Conservation (phyloP, 53 echinoderm and acorn worm species). For the Luidia sarsii region DNA sequence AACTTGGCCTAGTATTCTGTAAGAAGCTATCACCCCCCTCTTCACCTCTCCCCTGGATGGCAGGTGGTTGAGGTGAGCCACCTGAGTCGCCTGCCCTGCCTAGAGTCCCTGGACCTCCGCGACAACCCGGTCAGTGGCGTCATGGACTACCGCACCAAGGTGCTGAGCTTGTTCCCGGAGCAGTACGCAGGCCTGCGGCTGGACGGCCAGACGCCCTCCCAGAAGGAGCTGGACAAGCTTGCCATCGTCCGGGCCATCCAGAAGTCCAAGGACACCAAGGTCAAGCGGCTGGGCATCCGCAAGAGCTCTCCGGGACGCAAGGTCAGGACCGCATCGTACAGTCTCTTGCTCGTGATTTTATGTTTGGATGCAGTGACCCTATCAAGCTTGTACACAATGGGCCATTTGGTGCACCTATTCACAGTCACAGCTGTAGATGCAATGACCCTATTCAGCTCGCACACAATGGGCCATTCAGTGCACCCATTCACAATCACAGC, state of each 20-base stretch:
- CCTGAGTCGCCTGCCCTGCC: slow-evolving; percentile 81
- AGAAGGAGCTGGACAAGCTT: slow-evolving; percentile 92
- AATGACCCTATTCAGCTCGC: no score
- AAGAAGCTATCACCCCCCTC: no score
- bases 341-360: no score
- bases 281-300: slow-evolving; percentile 8
- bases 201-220: slow-evolving; percentile 73
- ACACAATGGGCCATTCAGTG: no score
- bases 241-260: slow-evolving; percentile 93
- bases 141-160: slow-evolving; percentile 92
- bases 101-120: slow-evolving; percentile 69
- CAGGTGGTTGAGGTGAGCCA: slow-evolving; percentile 84
- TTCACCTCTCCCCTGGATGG: no score
- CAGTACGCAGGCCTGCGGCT: slow-evolving; percentile 64
- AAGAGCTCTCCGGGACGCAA: slow-evolving; percentile 37
- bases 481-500: no score
- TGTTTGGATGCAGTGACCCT: no score
- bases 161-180: slow-evolving; percentile 84
- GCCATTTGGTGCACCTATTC: no score
- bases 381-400: no score
- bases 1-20: no score
- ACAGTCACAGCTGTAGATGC: no score
- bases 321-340: no score
- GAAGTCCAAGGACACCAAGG: slow-evolving; percentile 76
- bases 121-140: slow-evolving; percentile 85